Evolutionary conservation across 2,113 vertebrate species (phyloP).

Genomic region (Cricetomys ansorgei): DNA sequence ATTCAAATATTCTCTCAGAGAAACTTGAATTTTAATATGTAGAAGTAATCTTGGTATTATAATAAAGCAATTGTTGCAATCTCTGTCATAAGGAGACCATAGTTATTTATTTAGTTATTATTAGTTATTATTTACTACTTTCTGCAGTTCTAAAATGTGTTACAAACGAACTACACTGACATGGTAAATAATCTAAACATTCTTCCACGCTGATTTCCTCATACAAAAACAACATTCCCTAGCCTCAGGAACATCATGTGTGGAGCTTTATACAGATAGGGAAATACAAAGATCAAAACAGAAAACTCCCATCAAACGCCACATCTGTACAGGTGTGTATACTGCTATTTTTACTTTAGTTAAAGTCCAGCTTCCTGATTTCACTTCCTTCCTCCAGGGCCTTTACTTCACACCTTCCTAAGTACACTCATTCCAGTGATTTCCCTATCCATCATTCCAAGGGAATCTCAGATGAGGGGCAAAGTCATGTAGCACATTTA

Average conservation of each 20-base stretch:
- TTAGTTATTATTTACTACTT: no score
- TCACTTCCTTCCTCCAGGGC: neutral
- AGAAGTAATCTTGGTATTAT: neutral
- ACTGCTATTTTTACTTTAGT: neutral
- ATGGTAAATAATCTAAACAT: neutral
- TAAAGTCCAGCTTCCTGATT: neutral
- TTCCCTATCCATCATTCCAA: neutral
- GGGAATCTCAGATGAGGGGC: neutral
- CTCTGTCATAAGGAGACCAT: neutral
- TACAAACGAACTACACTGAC: neutral
- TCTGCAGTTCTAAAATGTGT: no score
- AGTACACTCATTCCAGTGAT: neutral
- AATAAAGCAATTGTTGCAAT: neutral
- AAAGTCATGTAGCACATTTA: neutral
- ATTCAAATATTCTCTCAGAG: neutral
- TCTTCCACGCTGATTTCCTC: neutral
- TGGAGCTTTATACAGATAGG: neutral
- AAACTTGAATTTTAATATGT: slow-evolving; percentile 31
- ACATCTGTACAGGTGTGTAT: neutral
- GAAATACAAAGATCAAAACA: neutral
- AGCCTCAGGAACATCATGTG: neutral
- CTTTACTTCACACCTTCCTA: neutral
- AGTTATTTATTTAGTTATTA: no score
- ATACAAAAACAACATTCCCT: neutral
- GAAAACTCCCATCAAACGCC: neutral